Base-by-base conservation (phyloP, 1,140 invertebrate species). In the Meteorus sp. region DNA sequence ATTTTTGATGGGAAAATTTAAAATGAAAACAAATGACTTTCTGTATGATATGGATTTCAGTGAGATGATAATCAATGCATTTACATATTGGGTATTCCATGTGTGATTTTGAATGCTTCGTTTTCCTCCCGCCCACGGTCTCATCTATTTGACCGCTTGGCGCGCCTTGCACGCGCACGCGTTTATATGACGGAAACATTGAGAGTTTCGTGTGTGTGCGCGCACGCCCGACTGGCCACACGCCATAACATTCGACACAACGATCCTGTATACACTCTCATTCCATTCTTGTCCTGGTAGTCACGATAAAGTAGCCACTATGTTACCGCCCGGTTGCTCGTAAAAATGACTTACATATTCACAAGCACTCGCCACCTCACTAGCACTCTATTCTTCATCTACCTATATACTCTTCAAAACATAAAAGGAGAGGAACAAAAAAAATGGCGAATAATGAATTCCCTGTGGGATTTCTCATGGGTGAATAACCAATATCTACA, bases 1-100 rank as follows among this genome's bases (percentile, higher is more conserved):
- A 20, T 13, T 15, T 13, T 69, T 60, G 60, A 61, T 61, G 62
- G 66, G 65, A 62, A 63, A 57, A 56, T 65, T 65, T 54, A 48
- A 41, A 23, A 39, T 17, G 27, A 20, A 54, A 27, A n/a, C 59
- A 59, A 61, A 60, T 64, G 65, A 64, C 65, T 70, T 70, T 65
- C 66, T 65, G 68, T 60, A 56, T 60, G n/a, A n/a, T n/a, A n/a
- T n/a, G 64, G 61, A 60, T 70, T 66, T 67, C 61, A 67, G 54
- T 65, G 65, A 65, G 63, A 64, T 61, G 66, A 71, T 71, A 68
- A 71, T 65, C 66, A 67, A n/a, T 71, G 65, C 66, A 67, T 65
- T 68, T 66, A 65, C 66, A 68, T 65, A 70, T 63, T 60, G 63
- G 60, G 57, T 54, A n/a, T n/a, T 60, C 62, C 61, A 61, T 61